These are phyloP conservation scores for Nyctereutes procyonoides DNA, from an alignment of 2,113 vertebrate species.

Conservation along the genomic window DNA sequence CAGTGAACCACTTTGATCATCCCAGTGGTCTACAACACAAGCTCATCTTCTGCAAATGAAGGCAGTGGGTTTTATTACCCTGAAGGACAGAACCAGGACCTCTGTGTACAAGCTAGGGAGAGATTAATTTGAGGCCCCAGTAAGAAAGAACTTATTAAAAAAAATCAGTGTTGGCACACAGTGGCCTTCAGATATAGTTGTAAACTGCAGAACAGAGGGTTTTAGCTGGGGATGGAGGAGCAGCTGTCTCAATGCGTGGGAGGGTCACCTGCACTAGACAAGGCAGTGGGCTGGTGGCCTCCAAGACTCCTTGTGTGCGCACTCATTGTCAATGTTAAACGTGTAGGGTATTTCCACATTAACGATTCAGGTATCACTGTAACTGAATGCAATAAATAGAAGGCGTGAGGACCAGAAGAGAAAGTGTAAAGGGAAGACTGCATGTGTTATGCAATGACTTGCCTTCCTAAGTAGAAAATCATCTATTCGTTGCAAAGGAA, in stretches of 20 bases:
- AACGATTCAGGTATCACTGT: background rate
- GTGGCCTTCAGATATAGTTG: background rate
- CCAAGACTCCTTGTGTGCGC: background rate
- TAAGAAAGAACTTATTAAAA: background rate
- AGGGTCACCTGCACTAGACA: background rate
- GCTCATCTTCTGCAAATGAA: background rate
- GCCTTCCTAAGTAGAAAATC: background rate
- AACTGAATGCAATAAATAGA: background rate
- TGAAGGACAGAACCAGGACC: background rate
- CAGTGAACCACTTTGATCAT: background rate
- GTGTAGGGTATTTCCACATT: background rate
- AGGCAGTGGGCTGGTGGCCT: no score
- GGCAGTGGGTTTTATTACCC: background rate
- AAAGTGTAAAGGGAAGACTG: background rate
- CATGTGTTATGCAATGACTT: background rate
- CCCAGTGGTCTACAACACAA: background rate
- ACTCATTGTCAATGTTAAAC: background rate
- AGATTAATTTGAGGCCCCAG: background rate
- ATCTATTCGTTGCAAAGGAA: conserved; percentile 41
- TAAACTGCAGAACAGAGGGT: background rate
- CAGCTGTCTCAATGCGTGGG: no score
- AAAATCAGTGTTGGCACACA: background rate
- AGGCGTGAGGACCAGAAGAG: background rate
- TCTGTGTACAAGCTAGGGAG: background rate
- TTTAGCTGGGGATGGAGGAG: background rate